Evolutionary conservation across 2,888 invertebrate species (phyloP).

Genomic region (Nasonia oneida): DNA sequence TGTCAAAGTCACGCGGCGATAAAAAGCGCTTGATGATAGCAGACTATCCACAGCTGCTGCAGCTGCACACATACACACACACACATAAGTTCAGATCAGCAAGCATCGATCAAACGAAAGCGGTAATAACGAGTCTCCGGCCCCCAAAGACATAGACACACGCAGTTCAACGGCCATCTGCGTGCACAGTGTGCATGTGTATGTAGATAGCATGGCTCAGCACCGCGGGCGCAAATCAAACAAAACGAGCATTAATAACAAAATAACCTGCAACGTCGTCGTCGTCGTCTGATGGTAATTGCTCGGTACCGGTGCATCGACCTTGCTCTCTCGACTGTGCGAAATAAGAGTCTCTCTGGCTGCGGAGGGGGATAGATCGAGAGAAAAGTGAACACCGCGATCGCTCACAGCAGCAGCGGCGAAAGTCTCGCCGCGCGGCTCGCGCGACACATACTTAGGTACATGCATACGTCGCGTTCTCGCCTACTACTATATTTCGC

Average conservation of each 20-base stretch:
- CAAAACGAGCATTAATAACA: constrained; percentile 17
- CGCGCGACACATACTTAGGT: constrained; percentile 39
- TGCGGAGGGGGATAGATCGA: background rate
- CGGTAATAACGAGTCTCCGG: background rate
- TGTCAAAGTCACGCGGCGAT: background rate
- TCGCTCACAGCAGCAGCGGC: constrained; percentile 21
- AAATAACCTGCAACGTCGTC: background rate
- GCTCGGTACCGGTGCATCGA: constrained; percentile 51
- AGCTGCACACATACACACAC: no score
- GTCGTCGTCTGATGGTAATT: constrained; percentile 16
- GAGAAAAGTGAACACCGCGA: constrained; percentile 30
- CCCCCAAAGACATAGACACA: background rate
- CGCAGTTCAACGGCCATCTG: constrained; percentile 8
- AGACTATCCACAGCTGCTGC: background rate
- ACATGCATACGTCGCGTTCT: constrained; percentile 23
- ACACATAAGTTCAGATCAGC: background rate
- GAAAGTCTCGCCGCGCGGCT: constrained; percentile 30
- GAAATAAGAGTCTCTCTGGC: background rate
- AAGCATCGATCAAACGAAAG: constrained; percentile 1
- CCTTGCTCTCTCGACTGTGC: constrained; percentile 45
- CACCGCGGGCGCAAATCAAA: constrained; percentile 5
- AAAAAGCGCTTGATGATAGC: background rate
- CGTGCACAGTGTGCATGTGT: background rate
- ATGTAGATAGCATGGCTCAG: background rate
- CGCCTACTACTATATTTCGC: constrained; percentile 25